Percentiles rank a stretch among this genome's conserved stretches.
phyloP scores from a whole-genome alignment of 2,797 vertebrate genomes.

The Mycteria americana region DNA sequence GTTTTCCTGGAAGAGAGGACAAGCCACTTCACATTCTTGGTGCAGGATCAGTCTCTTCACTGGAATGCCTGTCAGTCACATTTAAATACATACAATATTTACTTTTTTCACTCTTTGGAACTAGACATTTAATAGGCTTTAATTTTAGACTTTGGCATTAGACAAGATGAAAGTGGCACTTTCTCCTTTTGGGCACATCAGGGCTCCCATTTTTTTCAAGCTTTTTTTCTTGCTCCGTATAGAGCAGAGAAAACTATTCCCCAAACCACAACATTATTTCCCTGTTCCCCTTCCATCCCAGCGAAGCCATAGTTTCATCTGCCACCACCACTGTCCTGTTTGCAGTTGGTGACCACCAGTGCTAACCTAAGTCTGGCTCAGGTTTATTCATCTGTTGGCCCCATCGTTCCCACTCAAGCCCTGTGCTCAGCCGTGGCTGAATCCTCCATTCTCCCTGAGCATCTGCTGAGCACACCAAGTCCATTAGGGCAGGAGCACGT shows the following conservation, averaged over 20 bases:
- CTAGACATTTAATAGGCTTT: not conserved
- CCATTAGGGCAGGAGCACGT: not conserved
- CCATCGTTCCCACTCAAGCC: not conserved
- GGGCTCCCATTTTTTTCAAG: not conserved
- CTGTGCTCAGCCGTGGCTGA: not conserved
- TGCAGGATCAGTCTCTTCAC: not conserved
- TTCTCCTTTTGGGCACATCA: not conserved
- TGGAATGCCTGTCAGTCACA: not conserved
- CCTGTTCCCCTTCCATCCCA: not conserved
- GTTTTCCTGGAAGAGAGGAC: slow-evolving; percentile 20
- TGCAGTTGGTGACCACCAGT: not conserved
- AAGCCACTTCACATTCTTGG: not conserved
- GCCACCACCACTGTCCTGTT: not conserved
- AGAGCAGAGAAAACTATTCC: not conserved
- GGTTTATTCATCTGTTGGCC: not conserved
- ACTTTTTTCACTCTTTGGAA: not conserved
- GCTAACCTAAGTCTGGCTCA: not conserved
- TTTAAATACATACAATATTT: not conserved
- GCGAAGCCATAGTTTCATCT: not conserved
- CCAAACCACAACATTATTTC: not conserved
- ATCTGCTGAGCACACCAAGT: slow-evolving; percentile 28
- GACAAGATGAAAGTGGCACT: not conserved
- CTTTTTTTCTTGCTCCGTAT: not conserved
- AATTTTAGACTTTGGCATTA: not conserved
- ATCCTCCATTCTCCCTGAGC: not conserved